Evolutionary conservation across 2,113 vertebrate genomes (phyloP).

Genomic region (Ciconia maguari): DNA sequence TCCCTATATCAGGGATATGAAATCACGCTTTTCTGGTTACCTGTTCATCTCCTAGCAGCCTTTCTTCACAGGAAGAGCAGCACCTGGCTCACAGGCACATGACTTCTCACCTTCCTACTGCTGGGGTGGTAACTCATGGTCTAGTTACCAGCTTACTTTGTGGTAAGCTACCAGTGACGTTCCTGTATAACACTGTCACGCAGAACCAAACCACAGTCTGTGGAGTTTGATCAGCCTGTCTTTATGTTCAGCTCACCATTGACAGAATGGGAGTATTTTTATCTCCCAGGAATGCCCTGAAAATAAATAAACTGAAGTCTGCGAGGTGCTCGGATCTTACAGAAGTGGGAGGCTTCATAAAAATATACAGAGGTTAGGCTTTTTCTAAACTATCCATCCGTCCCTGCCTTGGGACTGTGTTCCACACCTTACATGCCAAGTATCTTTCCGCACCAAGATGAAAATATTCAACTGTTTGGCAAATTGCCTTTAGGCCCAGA

Average conservation of each 20-base stretch:
- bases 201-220: not conserved
- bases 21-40: not conserved
- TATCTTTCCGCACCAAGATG: not conserved
- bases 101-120: not conserved
- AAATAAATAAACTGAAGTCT: not conserved
- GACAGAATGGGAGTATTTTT: not conserved
- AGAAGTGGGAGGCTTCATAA: not conserved
- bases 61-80: not conserved
- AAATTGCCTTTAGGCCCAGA: not conserved
- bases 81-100: not conserved
- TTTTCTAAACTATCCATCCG: not conserved
- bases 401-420: not conserved
- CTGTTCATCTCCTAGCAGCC: not conserved
- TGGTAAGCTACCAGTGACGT: not conserved
- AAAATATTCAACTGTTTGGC: not conserved
- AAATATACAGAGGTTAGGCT: not conserved
- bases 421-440: not conserved
- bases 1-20: not conserved
- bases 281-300: not conserved
- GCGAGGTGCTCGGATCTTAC: not conserved
- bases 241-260: not conserved
- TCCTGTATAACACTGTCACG: not conserved
- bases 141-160: not conserved
- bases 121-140: not conserved
- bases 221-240: not conserved